A percentile compares a stretch with the other conserved stretches of the same genome.
Evolutionary conservation across 2,113 vertebrate species (phyloP).

Genomic region (Psephotus haematonotus): DNA sequence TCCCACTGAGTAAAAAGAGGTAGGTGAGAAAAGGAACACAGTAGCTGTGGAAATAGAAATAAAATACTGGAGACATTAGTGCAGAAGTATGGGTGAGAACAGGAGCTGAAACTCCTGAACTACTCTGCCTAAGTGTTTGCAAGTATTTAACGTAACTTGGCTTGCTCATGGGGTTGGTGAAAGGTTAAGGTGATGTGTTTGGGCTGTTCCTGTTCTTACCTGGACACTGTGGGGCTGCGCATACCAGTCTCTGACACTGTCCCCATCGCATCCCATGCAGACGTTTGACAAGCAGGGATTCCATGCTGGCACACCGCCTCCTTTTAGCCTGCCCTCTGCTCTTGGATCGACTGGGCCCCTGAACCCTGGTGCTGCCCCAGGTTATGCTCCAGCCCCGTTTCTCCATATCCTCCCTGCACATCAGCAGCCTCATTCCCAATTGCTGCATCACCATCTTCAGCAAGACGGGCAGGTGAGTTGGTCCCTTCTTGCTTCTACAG

Average conservation of each 20-base stretch:
- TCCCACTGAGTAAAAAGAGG: neutral
- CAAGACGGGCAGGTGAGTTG: conserved; percentile 78
- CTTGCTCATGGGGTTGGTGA: neutral
- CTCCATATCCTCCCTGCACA: conserved; percentile 92
- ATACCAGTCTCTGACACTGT: neutral
- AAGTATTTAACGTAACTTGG: neutral
- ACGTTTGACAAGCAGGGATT: conserved; percentile 97
- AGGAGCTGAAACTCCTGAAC: neutral
- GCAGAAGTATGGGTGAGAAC: neutral
- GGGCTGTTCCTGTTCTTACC: neutral
- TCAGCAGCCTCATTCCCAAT: conserved; percentile 95
- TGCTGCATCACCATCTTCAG: conserved; percentile 89
- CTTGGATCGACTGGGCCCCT: conserved; percentile 88
- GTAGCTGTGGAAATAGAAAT: neutral
- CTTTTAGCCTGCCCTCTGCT: conserved; percentile 93
- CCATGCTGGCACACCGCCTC: conserved; percentile 90
- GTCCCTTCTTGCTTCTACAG: neutral
- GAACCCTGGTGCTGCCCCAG: conserved; percentile 87
- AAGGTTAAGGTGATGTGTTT: neutral
- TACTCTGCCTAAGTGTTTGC: neutral
- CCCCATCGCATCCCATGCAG: conserved; percentile 51
- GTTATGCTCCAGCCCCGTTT: conserved; percentile 89
- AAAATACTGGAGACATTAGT: neutral
- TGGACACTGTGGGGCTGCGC: neutral
- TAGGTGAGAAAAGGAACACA: neutral